These are phyloP conservation scores for Sebastolobus altivelis DNA, from an alignment of 2,797 vertebrate species.

Conservation along the genomic window DNA sequence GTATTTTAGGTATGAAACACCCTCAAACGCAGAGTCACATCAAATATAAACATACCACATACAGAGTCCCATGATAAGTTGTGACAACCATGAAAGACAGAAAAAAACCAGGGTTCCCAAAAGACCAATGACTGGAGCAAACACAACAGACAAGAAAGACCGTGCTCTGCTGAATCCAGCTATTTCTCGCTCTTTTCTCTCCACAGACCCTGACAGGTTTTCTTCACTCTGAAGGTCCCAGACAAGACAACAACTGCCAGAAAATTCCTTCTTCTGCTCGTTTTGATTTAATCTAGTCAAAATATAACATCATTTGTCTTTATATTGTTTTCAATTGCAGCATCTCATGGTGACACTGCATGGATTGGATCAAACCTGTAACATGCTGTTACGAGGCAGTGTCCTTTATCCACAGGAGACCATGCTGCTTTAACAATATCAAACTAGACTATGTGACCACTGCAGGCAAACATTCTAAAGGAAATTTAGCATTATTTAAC, in stretches of 20 bases:
- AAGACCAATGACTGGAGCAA: constrained; percentile 45
- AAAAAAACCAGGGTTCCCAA: constrained; percentile 67
- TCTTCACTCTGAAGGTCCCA: constrained; percentile 1
- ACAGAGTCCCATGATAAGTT: constrained; percentile 46
- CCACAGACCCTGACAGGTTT: neutral
- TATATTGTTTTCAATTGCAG: neutral
- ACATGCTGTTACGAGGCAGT: too few relatives aligned
- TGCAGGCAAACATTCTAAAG: neutral
- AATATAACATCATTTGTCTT: neutral
- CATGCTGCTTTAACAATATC: neutral
- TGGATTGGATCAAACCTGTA: neutral
- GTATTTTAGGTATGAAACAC: constrained; percentile 12
- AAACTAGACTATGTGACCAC: neutral
- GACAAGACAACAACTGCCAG: neutral
- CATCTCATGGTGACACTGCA: neutral
- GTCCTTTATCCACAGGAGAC: neutral
- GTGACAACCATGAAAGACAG: constrained; percentile 41
- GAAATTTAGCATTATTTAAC: neutral
- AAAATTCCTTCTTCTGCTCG: neutral
- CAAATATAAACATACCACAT: constrained; percentile 38
- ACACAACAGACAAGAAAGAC: constrained; percentile 40
- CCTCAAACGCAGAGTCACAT: constrained; percentile 20
- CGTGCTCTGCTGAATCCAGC: neutral
- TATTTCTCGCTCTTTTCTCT: neutral
- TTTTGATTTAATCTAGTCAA: neutral